Conservation (phyloP, 2,888 invertebrate species). For the Argyresthia albistria region DNA sequence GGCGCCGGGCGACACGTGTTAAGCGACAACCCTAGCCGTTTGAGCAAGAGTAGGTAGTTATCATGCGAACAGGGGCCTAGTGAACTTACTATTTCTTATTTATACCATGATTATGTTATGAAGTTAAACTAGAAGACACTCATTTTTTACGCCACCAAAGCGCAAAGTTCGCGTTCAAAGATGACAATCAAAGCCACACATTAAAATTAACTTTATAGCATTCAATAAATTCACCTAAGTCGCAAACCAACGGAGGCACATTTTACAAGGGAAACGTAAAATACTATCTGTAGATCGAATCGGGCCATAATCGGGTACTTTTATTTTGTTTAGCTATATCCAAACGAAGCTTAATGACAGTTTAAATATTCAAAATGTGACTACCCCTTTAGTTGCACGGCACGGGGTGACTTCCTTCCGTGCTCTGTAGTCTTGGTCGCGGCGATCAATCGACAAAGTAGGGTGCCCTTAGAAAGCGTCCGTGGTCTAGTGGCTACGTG, state of each 20-base stretch:
- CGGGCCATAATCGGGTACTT: conserved; percentile 30
- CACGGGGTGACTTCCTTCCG: not conserved
- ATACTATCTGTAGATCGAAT: conserved; percentile 31
- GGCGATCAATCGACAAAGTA: too few relatives aligned
- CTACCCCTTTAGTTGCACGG: conserved; percentile 49
- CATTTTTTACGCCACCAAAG: too few relatives aligned
- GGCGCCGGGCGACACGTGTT: too few relatives aligned
- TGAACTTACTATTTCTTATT: too few relatives aligned
- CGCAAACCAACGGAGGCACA: not conserved
- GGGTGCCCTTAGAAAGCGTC: too few relatives aligned
- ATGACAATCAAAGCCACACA: conserved; percentile 4
- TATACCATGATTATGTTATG: too few relatives aligned
- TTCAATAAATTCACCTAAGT: not conserved
- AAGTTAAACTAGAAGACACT: not conserved
- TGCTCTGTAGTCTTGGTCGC: not conserved
- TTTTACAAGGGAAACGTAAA: conserved; percentile 35
- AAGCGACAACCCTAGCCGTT: too few relatives aligned
- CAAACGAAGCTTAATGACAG: conserved; percentile 20
- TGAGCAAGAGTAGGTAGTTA: too few relatives aligned
- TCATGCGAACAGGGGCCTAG: too few relatives aligned
- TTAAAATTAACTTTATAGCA: conserved; percentile 15
- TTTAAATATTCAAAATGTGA: conserved; percentile 53
- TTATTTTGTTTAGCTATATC: conserved; percentile 30
- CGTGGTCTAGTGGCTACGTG: too few relatives aligned
- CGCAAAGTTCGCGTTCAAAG: not conserved